Evolutionary conservation across 2,113 vertebrate genomes (phyloP).

Genomic region (Xiphophorus couchianus): DNA sequence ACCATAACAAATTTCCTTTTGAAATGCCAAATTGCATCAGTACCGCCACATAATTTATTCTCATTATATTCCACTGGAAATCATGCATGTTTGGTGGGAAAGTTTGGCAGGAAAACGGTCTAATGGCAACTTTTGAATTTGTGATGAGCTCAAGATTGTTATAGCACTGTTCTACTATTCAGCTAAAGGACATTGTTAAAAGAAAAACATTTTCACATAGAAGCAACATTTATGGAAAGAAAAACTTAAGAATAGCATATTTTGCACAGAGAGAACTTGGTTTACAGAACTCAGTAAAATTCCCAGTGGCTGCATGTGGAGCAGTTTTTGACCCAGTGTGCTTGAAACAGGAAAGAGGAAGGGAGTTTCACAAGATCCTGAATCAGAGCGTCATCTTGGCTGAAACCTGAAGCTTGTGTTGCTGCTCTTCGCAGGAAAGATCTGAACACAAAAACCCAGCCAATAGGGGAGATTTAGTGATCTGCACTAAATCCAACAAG

Average conservation of each 20-base stretch:
- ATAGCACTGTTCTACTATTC: no score
- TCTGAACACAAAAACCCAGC: slow-evolving; percentile 53
- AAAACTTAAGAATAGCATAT: not conserved
- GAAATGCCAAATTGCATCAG: not conserved
- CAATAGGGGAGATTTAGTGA: slow-evolving; percentile 41
- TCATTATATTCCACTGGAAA: not conserved
- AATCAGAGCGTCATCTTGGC: slow-evolving; percentile 35
- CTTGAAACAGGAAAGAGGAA: slow-evolving; percentile 64
- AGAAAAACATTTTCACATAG: no score
- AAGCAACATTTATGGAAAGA: no score
- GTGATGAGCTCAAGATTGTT: not conserved
- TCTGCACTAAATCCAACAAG: slow-evolving; percentile 33
- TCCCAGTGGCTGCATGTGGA: slow-evolving; percentile 26
- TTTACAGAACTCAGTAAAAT: not conserved
- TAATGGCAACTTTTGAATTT: not conserved
- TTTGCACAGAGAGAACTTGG: not conserved
- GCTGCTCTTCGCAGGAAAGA: slow-evolving; percentile 44
- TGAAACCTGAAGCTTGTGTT: slow-evolving; percentile 66
- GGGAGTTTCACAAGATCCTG: slow-evolving; percentile 44
- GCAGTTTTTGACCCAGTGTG: slow-evolving; percentile 8
- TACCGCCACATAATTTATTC: not conserved
- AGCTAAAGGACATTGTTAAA: no score
- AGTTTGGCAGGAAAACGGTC: not conserved
- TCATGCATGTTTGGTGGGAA: not conserved
- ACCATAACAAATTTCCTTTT: not conserved